Evolutionary conservation across 1,140 invertebrate species (phyloP).

Genomic region (Lepidotrigona ventralis): DNA sequence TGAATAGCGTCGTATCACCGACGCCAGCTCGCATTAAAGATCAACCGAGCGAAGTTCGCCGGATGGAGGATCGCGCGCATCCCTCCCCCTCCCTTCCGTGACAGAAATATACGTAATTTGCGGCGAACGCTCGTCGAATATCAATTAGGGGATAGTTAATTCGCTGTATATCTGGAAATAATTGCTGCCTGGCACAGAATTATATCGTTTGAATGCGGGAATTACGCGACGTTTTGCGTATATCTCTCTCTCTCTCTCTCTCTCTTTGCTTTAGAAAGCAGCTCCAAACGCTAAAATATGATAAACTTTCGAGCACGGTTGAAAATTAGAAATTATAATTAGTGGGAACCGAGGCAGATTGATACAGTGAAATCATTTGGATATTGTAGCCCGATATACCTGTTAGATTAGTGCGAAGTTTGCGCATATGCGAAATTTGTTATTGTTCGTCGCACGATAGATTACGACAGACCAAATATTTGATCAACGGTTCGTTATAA

Average conservation of each 20-base stretch:
- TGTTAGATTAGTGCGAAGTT: too few relatives aligned
- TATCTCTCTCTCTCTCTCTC: neutral
- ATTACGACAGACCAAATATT: too few relatives aligned
- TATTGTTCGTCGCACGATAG: too few relatives aligned
- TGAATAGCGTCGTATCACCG: slow-evolving; percentile 10
- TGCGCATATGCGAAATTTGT: too few relatives aligned
- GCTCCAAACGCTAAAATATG: neutral
- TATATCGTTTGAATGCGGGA: neutral
- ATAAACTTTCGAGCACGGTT: neutral
- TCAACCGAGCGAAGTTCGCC: slow-evolving; percentile 14
- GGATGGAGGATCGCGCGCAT: neutral
- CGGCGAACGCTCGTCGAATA: neutral
- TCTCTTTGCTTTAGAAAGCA: too few relatives aligned
- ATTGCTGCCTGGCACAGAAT: neutral
- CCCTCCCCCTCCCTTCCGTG: neutral
- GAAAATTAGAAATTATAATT: neutral
- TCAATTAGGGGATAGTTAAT: slow-evolving; percentile 26
- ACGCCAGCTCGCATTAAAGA: slow-evolving; percentile 34
- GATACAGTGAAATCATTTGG: too few relatives aligned
- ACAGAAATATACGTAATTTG: slow-evolving; percentile 14
- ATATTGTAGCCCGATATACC: too few relatives aligned
- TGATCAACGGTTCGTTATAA: too few relatives aligned
- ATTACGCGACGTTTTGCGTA: neutral
- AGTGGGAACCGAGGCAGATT: too few relatives aligned
- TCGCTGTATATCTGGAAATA: neutral